Conservation (phyloP, 2,888 invertebrate species). For the Nysson spinosus region DNA sequence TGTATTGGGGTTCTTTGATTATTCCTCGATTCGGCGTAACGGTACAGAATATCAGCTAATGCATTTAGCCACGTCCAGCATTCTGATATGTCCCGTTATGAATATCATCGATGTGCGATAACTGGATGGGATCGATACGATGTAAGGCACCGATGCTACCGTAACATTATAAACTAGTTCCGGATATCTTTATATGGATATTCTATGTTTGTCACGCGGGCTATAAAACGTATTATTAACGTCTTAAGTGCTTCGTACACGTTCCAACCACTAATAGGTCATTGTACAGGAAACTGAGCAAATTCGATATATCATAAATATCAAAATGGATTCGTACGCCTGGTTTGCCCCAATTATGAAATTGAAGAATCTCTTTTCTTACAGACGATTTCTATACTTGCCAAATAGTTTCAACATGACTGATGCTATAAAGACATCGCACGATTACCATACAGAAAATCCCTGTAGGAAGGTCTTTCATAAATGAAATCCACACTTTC, state of each 20-base stretch:
- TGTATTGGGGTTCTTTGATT: slow-evolving; percentile 56
- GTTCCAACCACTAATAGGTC: background rate
- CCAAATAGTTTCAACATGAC: background rate
- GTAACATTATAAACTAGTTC: slow-evolving; percentile 24
- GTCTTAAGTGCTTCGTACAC: background rate
- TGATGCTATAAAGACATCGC: background rate
- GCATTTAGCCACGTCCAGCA: slow-evolving; percentile 35
- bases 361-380: no score
- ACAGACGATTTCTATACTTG: no score
- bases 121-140: slow-evolving; percentile 32
- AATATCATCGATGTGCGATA: slow-evolving; percentile 40
- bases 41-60: slow-evolving; percentile 43
- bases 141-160: slow-evolving; percentile 11
- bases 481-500: background rate
- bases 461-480: no score
- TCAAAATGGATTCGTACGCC: no score
- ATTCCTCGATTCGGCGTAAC: slow-evolving; percentile 52
- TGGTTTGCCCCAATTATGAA: no score
- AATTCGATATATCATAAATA: no score
- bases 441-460: slow-evolving; percentile 1
- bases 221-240: background rate
- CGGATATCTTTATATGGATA: slow-evolving; percentile 11
- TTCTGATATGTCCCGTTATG: slow-evolving; percentile 50
- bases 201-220: slow-evolving; percentile 9
- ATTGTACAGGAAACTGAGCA: background rate